Conservation (phyloP, 2,113 vertebrate genomes). For the Terrapene triunguis region DNA sequence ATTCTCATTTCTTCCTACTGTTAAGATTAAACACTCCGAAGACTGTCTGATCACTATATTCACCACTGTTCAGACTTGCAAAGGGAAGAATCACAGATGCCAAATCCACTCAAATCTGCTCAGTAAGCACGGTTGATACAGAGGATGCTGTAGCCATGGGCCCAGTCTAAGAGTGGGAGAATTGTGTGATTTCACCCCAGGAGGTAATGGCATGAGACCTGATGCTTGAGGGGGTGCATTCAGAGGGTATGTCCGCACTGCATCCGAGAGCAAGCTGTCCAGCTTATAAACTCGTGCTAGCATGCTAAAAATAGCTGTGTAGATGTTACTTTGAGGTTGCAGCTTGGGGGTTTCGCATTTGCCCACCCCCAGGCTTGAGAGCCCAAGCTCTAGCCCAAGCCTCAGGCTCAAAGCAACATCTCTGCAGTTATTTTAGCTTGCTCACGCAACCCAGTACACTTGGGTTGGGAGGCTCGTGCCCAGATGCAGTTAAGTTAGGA, state of each 20-base stretch:
- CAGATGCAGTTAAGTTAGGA: background rate
- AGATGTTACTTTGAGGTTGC: too few relatives aligned
- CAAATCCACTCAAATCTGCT: background rate
- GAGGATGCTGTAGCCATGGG: background rate
- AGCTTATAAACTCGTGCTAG: too few relatives aligned
- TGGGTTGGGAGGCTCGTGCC: background rate
- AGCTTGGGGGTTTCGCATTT: too few relatives aligned
- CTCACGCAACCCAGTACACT: background rate
- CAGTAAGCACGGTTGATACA: background rate
- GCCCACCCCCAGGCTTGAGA: background rate
- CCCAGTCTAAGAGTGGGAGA: background rate
- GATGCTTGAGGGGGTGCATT: background rate
- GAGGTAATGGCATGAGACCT: background rate
- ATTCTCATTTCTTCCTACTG: too few relatives aligned
- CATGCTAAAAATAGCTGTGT: too few relatives aligned
- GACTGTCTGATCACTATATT: background rate
- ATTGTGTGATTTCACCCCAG: background rate
- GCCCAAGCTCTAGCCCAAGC: background rate
- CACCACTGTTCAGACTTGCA: accelerated
- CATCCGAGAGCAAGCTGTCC: too few relatives aligned
- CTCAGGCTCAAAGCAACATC: background rate
- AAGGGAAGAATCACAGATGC: background rate
- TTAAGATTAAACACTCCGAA: too few relatives aligned
- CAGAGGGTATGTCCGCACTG: background rate
- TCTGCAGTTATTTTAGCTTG: background rate